These are phyloP conservation scores for Morpho helenor DNA, from an alignment of 2,888 invertebrate genomes.

Conservation along the genomic window DNA sequence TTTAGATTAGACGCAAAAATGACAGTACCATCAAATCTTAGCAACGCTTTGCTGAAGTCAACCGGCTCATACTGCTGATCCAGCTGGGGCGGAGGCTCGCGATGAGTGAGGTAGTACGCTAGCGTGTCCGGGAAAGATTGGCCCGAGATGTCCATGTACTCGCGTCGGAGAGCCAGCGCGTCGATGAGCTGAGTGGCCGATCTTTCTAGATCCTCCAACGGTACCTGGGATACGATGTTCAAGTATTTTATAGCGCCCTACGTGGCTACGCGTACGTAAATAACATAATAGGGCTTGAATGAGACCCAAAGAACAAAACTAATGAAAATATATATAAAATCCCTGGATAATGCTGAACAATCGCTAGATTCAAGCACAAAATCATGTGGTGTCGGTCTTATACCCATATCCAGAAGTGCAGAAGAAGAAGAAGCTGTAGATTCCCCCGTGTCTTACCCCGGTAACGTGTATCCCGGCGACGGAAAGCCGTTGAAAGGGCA, in stretches of 20 bases:
- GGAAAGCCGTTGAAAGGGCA: conserved; percentile 94
- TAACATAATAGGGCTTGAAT: too few relatives aligned
- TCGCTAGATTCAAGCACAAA: too few relatives aligned
- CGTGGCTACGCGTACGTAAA: too few relatives aligned
- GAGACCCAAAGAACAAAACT: too few relatives aligned
- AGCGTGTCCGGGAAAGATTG: conserved; percentile 89
- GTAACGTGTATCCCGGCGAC: conserved; percentile 96
- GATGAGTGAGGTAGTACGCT: conserved; percentile 85
- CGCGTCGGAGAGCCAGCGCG: conserved; percentile 92
- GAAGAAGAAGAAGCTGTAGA: too few relatives aligned
- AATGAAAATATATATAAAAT: too few relatives aligned
- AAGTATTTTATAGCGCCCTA: too few relatives aligned
- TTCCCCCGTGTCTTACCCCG: conserved; percentile 80
- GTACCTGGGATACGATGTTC: conserved; percentile 81
- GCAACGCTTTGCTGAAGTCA: conserved; percentile 67
- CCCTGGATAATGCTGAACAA: too few relatives aligned
- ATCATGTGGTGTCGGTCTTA: too few relatives aligned
- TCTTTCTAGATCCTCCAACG: conserved; percentile 94
- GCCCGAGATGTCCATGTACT: conserved; percentile 95
- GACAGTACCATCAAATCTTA: conserved; percentile 85
- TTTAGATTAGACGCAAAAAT: background rate
- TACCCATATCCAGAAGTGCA: too few relatives aligned
- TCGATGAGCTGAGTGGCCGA: conserved; percentile 94
- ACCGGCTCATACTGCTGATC: conserved; percentile 48
- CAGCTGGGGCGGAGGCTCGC: conserved; percentile 89